Base-by-base conservation (phyloP, 1,140 invertebrate species). In the Ectropis grisescens region DNA sequence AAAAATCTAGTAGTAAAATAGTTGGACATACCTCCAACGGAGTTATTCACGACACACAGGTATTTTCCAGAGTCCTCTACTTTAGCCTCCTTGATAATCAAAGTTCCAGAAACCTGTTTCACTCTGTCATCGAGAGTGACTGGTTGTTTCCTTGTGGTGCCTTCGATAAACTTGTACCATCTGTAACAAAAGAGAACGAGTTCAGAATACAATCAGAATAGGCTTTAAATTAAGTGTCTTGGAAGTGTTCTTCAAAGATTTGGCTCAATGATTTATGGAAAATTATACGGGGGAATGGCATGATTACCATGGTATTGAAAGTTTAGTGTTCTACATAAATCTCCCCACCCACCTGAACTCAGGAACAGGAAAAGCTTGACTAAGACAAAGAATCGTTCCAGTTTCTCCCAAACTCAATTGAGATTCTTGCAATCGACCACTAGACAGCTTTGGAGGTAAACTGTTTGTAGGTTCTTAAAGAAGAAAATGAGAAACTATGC, bases 11-110 rank as follows among this genome's bases (percentile, higher is more conserved):
- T n/a, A n/a, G n/a, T n/a, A n/a, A n/a, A n/a, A n/a, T n/a, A n/a
- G n/a, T n/a, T n/a, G n/a, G n/a, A n/a, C n/a, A n/a, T 40, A 82
- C 82, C 93, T 14, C 95, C 95, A 14, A 97, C 93, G 0, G 92
- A 94, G 62, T 98, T 98, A 61, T 95, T 95, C 0, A 97, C 95
- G 39, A 96, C 93, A 68, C 96, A 98, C 13, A 96, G 76, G 62
- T 97, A 98, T 70, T 95, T 95, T 51, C 96, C 96, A 38, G 93
- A 95, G 72, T 97, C 95, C 57, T 92, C 91, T 25, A 96, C 93
- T 52, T 91, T 90, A 12, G 94, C 93, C 64, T 96, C 93, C 38
- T 91, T 89, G 37, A 98, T 96, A 46, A 96, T 94, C 37, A 98
- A 82, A 36, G 95, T 97, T 36, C 96, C 95, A 44, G 94, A 95